Base-by-base conservation (phyloP, 1,140 invertebrate species). In the Metaphire vulgaris region DNA sequence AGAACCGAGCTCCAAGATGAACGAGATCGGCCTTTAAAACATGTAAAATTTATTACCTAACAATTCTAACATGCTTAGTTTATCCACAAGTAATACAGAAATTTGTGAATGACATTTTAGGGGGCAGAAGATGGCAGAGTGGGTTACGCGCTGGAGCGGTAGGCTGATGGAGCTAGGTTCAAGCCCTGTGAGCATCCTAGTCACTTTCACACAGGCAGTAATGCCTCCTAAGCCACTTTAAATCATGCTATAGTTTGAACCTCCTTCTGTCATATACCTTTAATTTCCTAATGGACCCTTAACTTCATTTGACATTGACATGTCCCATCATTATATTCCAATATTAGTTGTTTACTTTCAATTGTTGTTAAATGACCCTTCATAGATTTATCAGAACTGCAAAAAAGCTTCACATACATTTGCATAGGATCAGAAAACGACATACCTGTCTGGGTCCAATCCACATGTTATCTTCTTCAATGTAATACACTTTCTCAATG, bases 1-100 rank as follows among this genome's bases (percentile, higher is more conserved):
- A 93, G 87, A 97, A 99, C 87, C 99, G 99, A 1, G 97, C 97
- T 1, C 98, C 98, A 79, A 99, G 88, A 86, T 98, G 97, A 80
- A 99, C 98, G 65, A 99, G 88, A 87, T 99, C 96, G 69, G 93
- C 93, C 93, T 92, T 12, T 21, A 56, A 56, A 56, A 56, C 6
- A 6, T 56, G 41, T 56, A 56, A 56, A 56, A 6, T 56, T 21
- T 56, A 12, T 56, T 21, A 12, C 6, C 41, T n/a, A n/a, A 21
- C 41, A 12, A 56, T 12, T 56, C 41, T n/a, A 56, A 56, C 41
- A 56, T 6, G 21, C 21, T 56, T 56, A 12, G 6, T 56, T 56
- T 12, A 21, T 56, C 21, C 41, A 56, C 41, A 12, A 56, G 6
- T 21, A 56, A 6, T 21, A 12, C 6, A 56, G 41, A 21, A 56